A percentile compares a stretch with the other conserved stretches of the same genome.
These are phyloP conservation scores for Octopus sinensis DNA, from an alignment of 1,140 invertebrate genomes.

Conservation along the genomic window DNA sequence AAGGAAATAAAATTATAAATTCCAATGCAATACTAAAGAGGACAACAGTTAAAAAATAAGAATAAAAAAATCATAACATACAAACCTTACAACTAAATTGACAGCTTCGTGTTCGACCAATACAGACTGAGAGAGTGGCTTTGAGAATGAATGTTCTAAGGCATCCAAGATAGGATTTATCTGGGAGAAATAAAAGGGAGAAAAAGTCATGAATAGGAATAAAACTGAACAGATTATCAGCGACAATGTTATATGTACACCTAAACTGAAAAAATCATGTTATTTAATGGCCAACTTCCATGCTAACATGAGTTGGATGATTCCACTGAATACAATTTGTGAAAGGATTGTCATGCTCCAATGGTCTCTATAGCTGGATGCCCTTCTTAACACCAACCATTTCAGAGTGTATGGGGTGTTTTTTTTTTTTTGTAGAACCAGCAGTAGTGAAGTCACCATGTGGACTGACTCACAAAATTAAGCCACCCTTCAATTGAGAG, in stretches of 20 bases:
- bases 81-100: constrained; percentile 35
- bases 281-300: neutral
- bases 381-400: too few relatives aligned
- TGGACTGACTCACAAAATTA: too few relatives aligned
- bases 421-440: too few relatives aligned
- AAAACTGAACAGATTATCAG: too few relatives aligned
- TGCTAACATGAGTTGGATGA: neutral
- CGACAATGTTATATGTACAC: neutral
- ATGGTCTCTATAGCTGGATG: neutral
- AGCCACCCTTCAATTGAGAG: too few relatives aligned
- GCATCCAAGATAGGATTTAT: constrained; percentile 25
- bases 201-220: too few relatives aligned
- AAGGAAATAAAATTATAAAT: too few relatives aligned
- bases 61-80: neutral
- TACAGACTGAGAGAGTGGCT: constrained; percentile 33
- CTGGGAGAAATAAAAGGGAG: constrained; percentile 25
- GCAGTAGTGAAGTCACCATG: too few relatives aligned
- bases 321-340: neutral
- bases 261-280: neutral
- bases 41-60: too few relatives aligned
- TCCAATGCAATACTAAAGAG: too few relatives aligned
- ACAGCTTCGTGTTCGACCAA: constrained; percentile 40
- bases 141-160: constrained; percentile 30
- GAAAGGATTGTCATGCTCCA: neutral
- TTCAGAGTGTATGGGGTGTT: too few relatives aligned